Base-by-base conservation (phyloP, 2,797 vertebrate species). In the Chromis chromis region DNA sequence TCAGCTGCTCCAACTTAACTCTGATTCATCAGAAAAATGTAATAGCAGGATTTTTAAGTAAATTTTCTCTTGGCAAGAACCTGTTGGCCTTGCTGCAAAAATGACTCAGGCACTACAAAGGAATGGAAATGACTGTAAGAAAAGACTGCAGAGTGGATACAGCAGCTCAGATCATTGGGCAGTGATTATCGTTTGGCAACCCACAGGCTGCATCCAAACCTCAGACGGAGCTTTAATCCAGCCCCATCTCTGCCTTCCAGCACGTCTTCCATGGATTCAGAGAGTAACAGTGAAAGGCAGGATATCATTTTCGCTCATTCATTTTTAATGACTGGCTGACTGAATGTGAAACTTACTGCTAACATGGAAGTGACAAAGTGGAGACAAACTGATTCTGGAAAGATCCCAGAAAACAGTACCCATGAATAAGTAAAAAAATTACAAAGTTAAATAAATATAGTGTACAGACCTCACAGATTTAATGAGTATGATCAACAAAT, bases 1-100 rank as follows among this genome's bases (percentile, higher is more conserved):
- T 88, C 86, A 87, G 81, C 87, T 88, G 80, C 72, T 76, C 59
- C 78, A 60, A 72, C 62, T 77, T 25, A 71, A 75, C 70, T 76
- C 40, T 66, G 81, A 83, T 76, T 86, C 57, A 77, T 24, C 49
- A 56, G 66, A 61, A 57, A 89, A 84, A 75, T 78, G 66, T 54
- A 76, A 83, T 52, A 39, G 42, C 31, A 24, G 65, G 27, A 79
- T 69, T 81, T 81, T 76, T 25, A 78, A 81, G 68, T 75, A 58
- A 24, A 73, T 84, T 78, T 88, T 81, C 57, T 69, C 53, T 71
- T 87, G 81, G 85, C 81, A 81, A 65, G 63, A 63, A 59, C 14
- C 63, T 33, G 16, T 62, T 77, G 78, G 83, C 78, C 72, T 77
- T 69, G 56, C 49, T 62, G 54, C 46, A 68, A 3, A 25, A 14